Evolutionary conservation across 2,888 invertebrate genomes (phyloP), one percentile per base, ranked within the genome.

Genomic region (Corbicula japonica): DNA sequence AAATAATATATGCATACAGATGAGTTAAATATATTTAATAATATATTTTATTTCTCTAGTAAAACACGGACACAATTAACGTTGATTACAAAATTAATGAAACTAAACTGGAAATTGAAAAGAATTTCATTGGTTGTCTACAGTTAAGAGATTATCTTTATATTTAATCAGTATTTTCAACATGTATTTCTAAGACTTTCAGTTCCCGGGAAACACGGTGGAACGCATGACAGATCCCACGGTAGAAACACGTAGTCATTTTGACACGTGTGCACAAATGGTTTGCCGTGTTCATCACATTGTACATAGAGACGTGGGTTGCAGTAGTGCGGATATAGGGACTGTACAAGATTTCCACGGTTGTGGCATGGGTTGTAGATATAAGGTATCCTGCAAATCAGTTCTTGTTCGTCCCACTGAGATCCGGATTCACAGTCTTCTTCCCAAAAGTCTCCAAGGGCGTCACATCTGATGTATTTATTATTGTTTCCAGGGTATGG

Each of bases 271-370:
- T 50, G 50, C 6, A 50, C 50, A 4, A 50, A 50, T 15, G 50
- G 23, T 5, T 23, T 23, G 2, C 50, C 15, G 26, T 50, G 23
- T 10, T 50, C 28, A 4, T 21, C 50, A 21, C 50, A 50, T n/a
- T 50, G 50, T 3, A 50, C 50, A 21, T 50, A 50, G 2, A 50
- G 26, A 15, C 50, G 50, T 6, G 50, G 50, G 26, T 50, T 50
- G 26, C 50, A 50, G 50, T 50, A 50, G 15, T 50, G 50, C 4
- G 50, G 50, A 50, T 10, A 50, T 2, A 50, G 50, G 23, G 50
- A 23, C 15, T 50, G 50, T 3, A 50, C 50, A 4, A 23, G 23
- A n/a, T 28, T 23, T 3, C 50, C 50, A 21, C 23, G 50, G 5
- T n/a, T 4, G 50, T 50, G 50, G 28, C 50, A 50, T 12, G 50